Evolutionary conservation across 2,888 invertebrate genomes (phyloP), one percentile per base, ranked within the genome.

Genomic region (Tipula confusa): DNA sequence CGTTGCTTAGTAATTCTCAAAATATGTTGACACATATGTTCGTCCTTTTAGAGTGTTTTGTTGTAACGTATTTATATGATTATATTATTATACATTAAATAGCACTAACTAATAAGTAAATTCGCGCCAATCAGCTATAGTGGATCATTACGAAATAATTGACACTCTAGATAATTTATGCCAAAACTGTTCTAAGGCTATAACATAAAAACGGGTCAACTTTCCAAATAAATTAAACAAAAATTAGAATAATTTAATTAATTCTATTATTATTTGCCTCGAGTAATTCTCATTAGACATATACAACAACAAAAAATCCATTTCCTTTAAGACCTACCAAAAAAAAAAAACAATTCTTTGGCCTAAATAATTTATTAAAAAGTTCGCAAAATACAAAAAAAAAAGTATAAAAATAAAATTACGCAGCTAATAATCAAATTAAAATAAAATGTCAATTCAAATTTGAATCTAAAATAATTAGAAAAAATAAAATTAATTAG

Each of bases 381-480:
- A 24, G 11, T 64, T 64, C 36, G 11, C 36, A 36, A 33, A 43
- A 64, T 24, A 64, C 24, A 64, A 7, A 64, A 48, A 18, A 18
- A 24, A 64, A 15, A n/a, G n/a, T n/a, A n/a, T n/a, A n/a, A n/a
- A n/a, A n/a, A 15, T 15, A 43, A 64, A 64, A 64, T 64, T n/a
- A 11, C 48, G 64, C 5, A 15, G 64, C 64, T 64, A 64, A 64
- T 64, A 64, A 64, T 64, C 7, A 64, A 64, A 64, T 64, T 64
- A 64, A 64, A 64, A 18, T 64, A 64, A 64, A 64, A 64, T 64
- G 64, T 64, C 64, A 64, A 64, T 64, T 64, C 64, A 64, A 64
- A 64, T 64, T 64, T 64, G 64, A 64, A 64, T 64, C 24, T 24
- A 9, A 64, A 64, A 64, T 64, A 64, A 64, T 64, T 64, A 18